Evolutionary conservation across 2,797 vertebrate genomes (phyloP), one percentile per base, ranked within the genome.

Genomic region (Sebastes iracundus): DNA sequence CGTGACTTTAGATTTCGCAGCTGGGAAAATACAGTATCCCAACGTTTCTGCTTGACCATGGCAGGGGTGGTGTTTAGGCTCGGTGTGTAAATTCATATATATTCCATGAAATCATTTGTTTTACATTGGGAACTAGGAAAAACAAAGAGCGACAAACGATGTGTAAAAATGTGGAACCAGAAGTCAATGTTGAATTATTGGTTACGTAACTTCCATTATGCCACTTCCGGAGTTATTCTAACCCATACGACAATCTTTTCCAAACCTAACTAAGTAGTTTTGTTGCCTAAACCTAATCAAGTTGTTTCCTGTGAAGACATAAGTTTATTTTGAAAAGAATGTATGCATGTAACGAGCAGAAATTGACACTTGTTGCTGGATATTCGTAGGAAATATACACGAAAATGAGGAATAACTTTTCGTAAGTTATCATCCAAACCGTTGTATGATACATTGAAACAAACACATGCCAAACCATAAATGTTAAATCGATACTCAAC

Each of bases 151-250:
- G 16, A 0, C 42, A 46, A 46, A 46, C 33, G 0, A 35, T 12
- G 33, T 0, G 1, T 33, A 38, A 5, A 35, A 28, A 33, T 46
- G 46, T 49, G 18, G 20, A 20, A 49, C 16, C 18, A 49, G 46
- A 49, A 49, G 46, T 49, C 46, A 49, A 49, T 0, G 0, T 18
- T 46, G 0, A 46, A 0, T 49, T 49, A 49, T 49, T 0, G 46
- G 46, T 49, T 49, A 49, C 18, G 18, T 49, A 49, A 49, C 0
- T 49, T 49, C 46, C 18, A 0, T 49, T 20, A 49, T 18, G 46
- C 18, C 46, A 49, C 46, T 49, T 49, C 16, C 18, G 3, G 42
- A 49, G 18, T 49, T 49, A 49, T 49, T 49, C 18, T n/a, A 49
- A 49, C 18, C 18, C 18, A 49, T 0, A 49, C 18, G 0, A 49